Evolutionary conservation across 2,113 vertebrate species (phyloP).

Genomic region (Alaudala cheleensis): DNA sequence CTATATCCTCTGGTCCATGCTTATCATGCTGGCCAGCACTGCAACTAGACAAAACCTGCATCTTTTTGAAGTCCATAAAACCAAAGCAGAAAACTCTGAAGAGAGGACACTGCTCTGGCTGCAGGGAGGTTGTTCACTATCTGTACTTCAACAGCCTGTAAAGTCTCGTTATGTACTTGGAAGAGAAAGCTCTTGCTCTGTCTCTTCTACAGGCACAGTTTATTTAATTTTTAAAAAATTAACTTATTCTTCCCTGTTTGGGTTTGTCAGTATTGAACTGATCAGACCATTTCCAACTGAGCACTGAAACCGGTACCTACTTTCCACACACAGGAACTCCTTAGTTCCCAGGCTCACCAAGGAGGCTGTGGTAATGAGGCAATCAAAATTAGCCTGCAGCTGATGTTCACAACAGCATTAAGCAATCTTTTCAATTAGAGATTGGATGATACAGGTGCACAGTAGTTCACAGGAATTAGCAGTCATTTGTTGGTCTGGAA

Average conservation of each 20-base stretch:
- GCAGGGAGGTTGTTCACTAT: neutral
- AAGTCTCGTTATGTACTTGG: neutral
- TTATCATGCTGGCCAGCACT: neutral
- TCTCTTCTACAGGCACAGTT: neutral
- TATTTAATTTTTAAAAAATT: neutral
- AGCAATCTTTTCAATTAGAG: neutral
- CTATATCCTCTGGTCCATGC: neutral
- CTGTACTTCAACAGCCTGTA: rapidly evolving
- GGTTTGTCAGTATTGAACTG: neutral
- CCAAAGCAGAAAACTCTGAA: neutral
- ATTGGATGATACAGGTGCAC: neutral
- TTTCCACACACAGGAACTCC: neutral
- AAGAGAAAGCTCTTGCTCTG: neutral
- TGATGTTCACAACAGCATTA: neutral
- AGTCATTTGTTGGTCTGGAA: neutral
- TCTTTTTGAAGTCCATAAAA: neutral
- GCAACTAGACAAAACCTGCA: neutral
- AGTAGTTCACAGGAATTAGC: neutral
- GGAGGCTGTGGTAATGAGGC: neutral
- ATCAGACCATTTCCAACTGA: neutral
- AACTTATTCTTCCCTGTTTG: neutral
- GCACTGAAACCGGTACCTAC: neutral
- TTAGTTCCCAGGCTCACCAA: neutral
- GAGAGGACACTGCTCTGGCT: neutral
- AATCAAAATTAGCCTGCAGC: neutral